Evolutionary conservation across 2,113 vertebrate genomes (phyloP), one percentile per base, ranked within the genome.

Genomic region (Gallinago undulata): DNA sequence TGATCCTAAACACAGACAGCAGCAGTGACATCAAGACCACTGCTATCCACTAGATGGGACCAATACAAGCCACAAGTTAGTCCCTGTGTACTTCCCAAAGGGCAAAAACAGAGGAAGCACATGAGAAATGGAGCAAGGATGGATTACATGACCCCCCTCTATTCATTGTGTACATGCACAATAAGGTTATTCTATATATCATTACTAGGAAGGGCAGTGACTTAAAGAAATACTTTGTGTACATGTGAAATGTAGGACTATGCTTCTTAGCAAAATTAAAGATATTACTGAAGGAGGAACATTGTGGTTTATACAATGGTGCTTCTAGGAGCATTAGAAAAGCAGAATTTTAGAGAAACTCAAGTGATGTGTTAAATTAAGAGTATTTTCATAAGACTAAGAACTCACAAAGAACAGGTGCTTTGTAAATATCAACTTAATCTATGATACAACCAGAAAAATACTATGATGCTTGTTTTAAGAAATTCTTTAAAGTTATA

Each of bases 131-230:
- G n/a, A 79, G n/a, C 23, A 53, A 63, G 41, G 17, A 83, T 7
- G 25, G 2, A 25, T 67, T 41, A 47, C 22, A 12, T 12, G 25
- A 50, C 37, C 41, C 41, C 41, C 9, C 25, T 48, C 31, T 69
- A 22, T 50, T 76, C 25, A 17, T 39, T 7, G 0, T 1, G 2
- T 13, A 30, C 3, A 0, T 41, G 6, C 19, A 33, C 8, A 31
- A 6, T 33, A 55, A n/a, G 11, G 7, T n/a, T 59, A 19, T 81
- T 87, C 19, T 5, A 11, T 8, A 9, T 4, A 18, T n/a, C 23
- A 9, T 30, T 28, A 39, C 14, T 41, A 19, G 41, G 41, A 90
- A 84, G 12, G 7, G 43, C 8, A 18, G 9, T 2, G 6, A 56
- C 41, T 15, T 28, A 33, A 47, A 3, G 37, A 59, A 51, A 41